Conservation (phyloP, 2,113 vertebrate species). For the Elanoides forficatus region DNA sequence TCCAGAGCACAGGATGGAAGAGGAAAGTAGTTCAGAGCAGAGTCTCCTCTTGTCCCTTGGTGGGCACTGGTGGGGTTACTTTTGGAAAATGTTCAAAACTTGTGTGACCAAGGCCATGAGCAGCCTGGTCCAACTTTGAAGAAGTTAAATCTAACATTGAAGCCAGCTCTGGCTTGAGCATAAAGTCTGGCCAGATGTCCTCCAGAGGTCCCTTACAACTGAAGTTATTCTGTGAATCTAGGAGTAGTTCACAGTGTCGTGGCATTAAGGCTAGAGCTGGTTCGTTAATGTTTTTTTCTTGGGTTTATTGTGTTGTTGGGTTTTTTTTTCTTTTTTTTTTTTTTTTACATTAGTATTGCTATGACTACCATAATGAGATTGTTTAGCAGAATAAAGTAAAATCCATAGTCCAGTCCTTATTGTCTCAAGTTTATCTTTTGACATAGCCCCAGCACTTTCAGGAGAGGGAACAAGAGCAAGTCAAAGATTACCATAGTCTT, state of each 20-base stretch:
- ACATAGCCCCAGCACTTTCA: neutral
- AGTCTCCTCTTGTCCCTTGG: neutral
- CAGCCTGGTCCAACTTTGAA: neutral
- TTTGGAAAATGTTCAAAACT: neutral
- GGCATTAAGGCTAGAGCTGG: neutral
- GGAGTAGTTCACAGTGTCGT: neutral
- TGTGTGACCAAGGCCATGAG: neutral
- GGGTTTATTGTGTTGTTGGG: neutral
- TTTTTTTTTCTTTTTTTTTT: too few relatives aligned
- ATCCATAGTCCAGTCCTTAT: neutral
- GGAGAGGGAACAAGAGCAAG: neutral
- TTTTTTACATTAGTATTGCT: neutral
- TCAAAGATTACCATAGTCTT: conserved; percentile 42
- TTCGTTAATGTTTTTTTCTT: neutral
- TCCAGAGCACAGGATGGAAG: neutral
- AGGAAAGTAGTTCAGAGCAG: neutral
- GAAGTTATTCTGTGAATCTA: neutral
- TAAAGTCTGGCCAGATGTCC: neutral
- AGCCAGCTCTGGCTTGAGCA: neutral
- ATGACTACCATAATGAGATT: neutral
- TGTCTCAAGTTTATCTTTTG: neutral
- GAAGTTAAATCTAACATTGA: neutral
- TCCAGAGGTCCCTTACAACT: neutral
- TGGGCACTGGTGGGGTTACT: neutral
- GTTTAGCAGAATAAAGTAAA: neutral